Evolutionary conservation across 2,797 vertebrate species (phyloP).

Genomic region (Varecia variegata): DNA sequence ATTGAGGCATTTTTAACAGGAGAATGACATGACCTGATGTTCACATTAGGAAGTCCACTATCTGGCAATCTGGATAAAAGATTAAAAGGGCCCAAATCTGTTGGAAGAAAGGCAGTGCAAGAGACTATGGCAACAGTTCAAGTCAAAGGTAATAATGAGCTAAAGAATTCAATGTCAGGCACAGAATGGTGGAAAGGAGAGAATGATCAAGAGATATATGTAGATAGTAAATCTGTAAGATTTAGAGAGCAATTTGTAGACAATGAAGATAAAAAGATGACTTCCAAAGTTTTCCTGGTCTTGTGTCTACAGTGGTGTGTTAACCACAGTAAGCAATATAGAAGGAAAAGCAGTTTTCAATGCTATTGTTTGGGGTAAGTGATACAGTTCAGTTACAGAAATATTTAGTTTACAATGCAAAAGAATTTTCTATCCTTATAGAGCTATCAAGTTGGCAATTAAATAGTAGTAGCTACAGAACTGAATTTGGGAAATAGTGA

Average conservation of each 20-base stretch:
- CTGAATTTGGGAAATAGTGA: neutral
- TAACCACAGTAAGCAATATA: neutral
- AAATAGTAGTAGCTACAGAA: neutral
- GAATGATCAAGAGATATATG: neutral
- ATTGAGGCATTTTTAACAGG: neutral
- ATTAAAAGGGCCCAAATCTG: neutral
- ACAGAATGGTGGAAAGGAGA: neutral
- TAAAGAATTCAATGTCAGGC: neutral
- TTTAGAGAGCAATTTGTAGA: neutral
- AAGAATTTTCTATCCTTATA: neutral
- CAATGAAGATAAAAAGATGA: neutral
- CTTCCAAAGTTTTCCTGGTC: neutral
- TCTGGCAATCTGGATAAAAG: neutral
- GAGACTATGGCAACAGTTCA: neutral
- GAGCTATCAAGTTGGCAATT: conserved; percentile 1
- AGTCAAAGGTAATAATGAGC: conserved; percentile 12
- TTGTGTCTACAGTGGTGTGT: neutral
- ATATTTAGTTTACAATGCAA: neutral
- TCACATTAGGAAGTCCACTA: neutral
- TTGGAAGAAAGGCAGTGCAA: neutral
- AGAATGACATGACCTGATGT: neutral
- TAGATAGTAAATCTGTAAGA: neutral
- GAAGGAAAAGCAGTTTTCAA: neutral
- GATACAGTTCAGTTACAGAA: neutral
- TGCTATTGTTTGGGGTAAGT: neutral